Evolutionary conservation across 2,797 vertebrate genomes (phyloP).

Genomic region (Channallabes apus): DNA sequence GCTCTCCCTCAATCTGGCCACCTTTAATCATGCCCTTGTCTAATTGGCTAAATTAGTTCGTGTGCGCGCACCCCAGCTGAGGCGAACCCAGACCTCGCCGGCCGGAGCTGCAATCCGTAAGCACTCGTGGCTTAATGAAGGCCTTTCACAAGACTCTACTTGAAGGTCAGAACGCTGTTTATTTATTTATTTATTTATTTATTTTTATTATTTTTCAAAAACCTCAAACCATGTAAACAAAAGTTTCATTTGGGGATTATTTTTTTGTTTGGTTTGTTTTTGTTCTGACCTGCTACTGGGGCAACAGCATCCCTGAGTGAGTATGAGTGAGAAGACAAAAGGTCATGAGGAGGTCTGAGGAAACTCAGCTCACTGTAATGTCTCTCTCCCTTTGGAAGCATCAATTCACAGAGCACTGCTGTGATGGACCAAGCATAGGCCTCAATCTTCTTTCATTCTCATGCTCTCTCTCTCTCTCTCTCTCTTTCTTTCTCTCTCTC

Average conservation of each 20-base stretch:
- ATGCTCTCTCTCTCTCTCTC: background rate
- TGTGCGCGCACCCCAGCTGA: slow-evolving; percentile 68
- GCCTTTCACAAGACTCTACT: slow-evolving; percentile 50
- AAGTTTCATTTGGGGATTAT: background rate
- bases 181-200: slow-evolving; percentile 22
- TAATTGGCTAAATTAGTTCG: slow-evolving; percentile 79
- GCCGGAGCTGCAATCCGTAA: slow-evolving; percentile 39
- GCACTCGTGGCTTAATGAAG: slow-evolving; percentile 45
- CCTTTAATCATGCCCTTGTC: slow-evolving; percentile 75
- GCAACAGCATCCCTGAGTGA: slow-evolving; percentile 15
- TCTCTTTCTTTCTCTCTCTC: slow-evolving; percentile 9
- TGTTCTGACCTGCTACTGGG: background rate
- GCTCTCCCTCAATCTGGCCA: slow-evolving; percentile 78
- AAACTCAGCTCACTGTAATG: slow-evolving; percentile 1
- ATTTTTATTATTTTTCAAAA: background rate
- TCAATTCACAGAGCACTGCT: slow-evolving; percentile 43
- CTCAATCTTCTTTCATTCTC: background rate
- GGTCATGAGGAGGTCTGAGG: slow-evolving; percentile 36
- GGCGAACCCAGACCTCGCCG: slow-evolving; percentile 68
- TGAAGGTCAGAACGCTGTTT: slow-evolving; percentile 52
- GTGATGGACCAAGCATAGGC: slow-evolving; percentile 39
- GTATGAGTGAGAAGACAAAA: slow-evolving; percentile 36
- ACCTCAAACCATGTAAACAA: background rate
- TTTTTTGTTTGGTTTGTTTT: background rate
- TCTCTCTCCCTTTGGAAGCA: slow-evolving; percentile 29